Base-by-base conservation (phyloP, 2,797 vertebrate species). In the Tachyglossus aculeatus region DNA sequence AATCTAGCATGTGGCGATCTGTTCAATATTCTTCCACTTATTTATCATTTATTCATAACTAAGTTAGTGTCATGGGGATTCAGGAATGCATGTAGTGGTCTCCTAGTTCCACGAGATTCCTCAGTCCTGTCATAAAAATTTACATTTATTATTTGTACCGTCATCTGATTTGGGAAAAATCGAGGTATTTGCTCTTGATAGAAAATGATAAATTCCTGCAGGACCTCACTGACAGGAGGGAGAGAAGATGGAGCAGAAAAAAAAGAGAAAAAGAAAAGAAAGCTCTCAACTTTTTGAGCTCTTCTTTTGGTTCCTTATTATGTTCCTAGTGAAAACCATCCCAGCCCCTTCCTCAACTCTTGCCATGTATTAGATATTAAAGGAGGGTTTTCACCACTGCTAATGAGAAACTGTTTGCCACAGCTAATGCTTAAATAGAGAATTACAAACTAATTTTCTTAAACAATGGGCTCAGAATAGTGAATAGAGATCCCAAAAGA, bases 91-190 rank as follows among this genome's bases (percentile, higher is more conserved):
- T 72, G 54, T 71, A 56, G n/a, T n/a, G n/a, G n/a, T n/a, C n/a
- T n/a, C n/a, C n/a, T n/a, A n/a, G n/a, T n/a, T n/a, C n/a, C n/a
- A n/a, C n/a, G n/a, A n/a, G 41, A 47, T 78, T 69, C 77, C 47
- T 1, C 50, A 69, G 67, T 53, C 71, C 66, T 53, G 72, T 53
- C 81, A 80, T 69, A 57, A 73, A 73, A 66, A 77, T 86, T 82
- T 90, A 88, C 72, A 88, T 88, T 86, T 83, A 78, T 72, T 89
- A 83, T 88, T 86, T 87, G 82, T 86, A 80, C 88, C 44, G 75
- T 81, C 74, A 83, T 85, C 86, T 84, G 37, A 63, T 74, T 82
- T 2, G 0, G 74, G 44, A 52, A 64, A 64, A 71, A 70, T 22
- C 5, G 64, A 86, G 47, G n/a, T 7, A 2, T 74, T 74, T 52